Conservation (phyloP, 2,888 invertebrate genomes). For the Xylophagus ater region DNA sequence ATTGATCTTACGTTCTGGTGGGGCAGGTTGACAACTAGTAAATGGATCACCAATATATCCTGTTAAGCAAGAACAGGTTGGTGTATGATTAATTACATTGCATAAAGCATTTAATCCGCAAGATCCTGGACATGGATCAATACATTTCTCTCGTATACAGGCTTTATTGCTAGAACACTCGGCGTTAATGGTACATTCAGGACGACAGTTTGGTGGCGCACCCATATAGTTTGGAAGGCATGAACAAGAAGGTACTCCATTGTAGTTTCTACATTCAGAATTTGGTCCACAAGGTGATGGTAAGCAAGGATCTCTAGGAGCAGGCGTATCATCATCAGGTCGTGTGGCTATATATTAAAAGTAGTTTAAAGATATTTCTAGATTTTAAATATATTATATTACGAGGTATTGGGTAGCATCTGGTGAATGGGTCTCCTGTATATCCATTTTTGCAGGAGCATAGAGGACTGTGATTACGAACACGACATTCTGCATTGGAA, state of each 20-base stretch:
- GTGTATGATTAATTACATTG: conserved; percentile 53
- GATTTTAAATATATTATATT: conserved; percentile 23
- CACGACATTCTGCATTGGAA: conserved; percentile 55
- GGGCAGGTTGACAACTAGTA: conserved; percentile 48
- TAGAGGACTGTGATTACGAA: conserved; percentile 59
- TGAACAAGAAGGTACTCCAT: conserved; percentile 47
- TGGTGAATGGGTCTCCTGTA: conserved; percentile 50
- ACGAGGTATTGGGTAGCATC: conserved; percentile 44
- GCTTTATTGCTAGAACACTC: conserved; percentile 59
- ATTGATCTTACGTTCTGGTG: conserved; percentile 41
- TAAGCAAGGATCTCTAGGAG: conserved; percentile 53
- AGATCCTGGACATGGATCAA: conserved; percentile 55
- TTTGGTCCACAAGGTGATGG: conserved; percentile 69
- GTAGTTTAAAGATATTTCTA: conserved; percentile 20
- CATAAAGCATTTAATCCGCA: conserved; percentile 54
- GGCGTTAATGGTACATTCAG: conserved; percentile 64
- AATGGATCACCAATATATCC: conserved; percentile 59
- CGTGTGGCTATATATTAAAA: conserved; percentile 21
- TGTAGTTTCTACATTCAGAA: conserved; percentile 49
- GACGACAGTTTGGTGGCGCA: conserved; percentile 61
- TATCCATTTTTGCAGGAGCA: conserved; percentile 57
- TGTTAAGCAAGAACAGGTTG: conserved; percentile 52
- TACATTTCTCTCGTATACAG: conserved; percentile 64
- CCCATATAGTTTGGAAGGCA: conserved; percentile 63
- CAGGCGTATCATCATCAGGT: conserved; percentile 23